Evolutionary conservation across 2,888 invertebrate species (phyloP).

Genomic region (Plebejus argus): DNA sequence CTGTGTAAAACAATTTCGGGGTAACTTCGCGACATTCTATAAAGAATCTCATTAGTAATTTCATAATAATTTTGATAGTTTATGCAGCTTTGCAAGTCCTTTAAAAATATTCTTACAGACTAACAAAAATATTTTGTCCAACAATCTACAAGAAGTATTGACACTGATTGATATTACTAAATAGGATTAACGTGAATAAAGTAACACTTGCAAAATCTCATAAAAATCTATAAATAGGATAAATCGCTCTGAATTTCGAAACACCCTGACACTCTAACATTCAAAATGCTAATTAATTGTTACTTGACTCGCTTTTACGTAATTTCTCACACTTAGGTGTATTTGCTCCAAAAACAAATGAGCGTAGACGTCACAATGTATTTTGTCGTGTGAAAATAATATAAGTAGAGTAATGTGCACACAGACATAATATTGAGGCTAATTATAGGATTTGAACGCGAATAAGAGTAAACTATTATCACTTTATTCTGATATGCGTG

Average conservation of each 20-base stretch:
- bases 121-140: not conserved
- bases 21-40: too few species aligned
- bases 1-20: too few species aligned
- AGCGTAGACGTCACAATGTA: not conserved
- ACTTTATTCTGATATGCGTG: too few species aligned
- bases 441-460: not conserved
- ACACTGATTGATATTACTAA: not conserved
- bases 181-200: not conserved
- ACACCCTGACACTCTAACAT: conserved; percentile 9
- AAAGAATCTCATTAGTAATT: not conserved
- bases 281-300: conserved; percentile 8
- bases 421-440: not conserved
- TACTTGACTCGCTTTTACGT: not conserved
- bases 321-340: conserved; percentile 9
- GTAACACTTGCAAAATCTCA: conserved; percentile 11
- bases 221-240: conserved; percentile 2
- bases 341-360: conserved; percentile 7
- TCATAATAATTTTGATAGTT: not conserved
- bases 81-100: not conserved
- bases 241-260: conserved; percentile 6
- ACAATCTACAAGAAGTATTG: not conserved
- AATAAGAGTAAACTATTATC: not conserved
- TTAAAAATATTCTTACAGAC: not conserved
- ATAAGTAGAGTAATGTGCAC: not conserved
- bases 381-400: not conserved